Evolutionary conservation across 2,113 vertebrate genomes (phyloP).

Genomic region (Trinectes maculatus): DNA sequence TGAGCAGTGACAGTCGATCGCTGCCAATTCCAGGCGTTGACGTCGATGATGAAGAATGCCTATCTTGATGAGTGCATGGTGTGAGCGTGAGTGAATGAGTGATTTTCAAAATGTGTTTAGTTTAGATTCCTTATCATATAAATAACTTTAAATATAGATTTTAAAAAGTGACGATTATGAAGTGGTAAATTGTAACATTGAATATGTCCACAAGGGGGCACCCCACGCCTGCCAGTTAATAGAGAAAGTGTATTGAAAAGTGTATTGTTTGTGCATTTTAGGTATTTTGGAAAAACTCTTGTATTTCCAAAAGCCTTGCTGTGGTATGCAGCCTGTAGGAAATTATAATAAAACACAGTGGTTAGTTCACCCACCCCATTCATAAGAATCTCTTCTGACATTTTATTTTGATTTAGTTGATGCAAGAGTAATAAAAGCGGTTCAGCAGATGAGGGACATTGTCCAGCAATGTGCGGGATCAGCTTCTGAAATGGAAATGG

Average conservation of each 20-base stretch:
- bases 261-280: constrained; percentile 41
- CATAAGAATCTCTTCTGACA: constrained; percentile 46
- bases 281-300: constrained; percentile 56
- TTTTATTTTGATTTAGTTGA: constrained; percentile 62
- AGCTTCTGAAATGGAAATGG: constrained; percentile 56
- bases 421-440: constrained; percentile 46
- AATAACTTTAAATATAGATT: constrained; percentile 70
- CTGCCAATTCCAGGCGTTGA: background rate
- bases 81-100: constrained; percentile 48
- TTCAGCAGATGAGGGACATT: constrained; percentile 52
- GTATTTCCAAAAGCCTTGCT: constrained; percentile 49
- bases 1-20: background rate
- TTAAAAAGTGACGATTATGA: too few species aligned
- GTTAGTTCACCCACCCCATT: constrained; percentile 55
- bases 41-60: constrained; percentile 1
- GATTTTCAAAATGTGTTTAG: constrained; percentile 21
- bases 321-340: constrained; percentile 59
- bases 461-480: constrained; percentile 47
- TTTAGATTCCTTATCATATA: constrained; percentile 24
- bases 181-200: too few species aligned
- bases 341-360: constrained; percentile 53
- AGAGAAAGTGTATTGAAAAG: background rate
- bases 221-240: background rate
- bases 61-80: constrained; percentile 41
- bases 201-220: constrained; percentile 59